Percentiles rank a stretch among this genome's conserved stretches.
Conservation (phyloP, 2,797 vertebrate species). For the Varecia variegata region DNA sequence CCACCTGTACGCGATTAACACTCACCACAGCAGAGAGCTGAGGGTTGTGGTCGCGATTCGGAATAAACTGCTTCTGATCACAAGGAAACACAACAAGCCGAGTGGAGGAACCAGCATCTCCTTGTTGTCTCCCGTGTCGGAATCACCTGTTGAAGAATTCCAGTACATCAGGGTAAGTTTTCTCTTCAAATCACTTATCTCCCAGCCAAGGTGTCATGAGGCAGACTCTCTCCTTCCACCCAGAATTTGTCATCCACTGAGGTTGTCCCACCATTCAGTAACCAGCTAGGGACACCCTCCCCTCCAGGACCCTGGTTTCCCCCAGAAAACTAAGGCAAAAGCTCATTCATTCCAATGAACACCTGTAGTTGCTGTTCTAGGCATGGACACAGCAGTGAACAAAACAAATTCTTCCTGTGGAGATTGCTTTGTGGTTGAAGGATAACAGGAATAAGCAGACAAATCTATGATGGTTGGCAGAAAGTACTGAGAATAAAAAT, state of each 20-base stretch:
- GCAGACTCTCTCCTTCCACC: background rate
- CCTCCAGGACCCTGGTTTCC: background rate
- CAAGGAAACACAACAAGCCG: slow-evolving; percentile 88
- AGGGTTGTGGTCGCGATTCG: slow-evolving; percentile 95
- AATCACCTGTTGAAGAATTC: slow-evolving; percentile 96
- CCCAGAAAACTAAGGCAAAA: background rate
- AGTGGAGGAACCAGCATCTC: slow-evolving; percentile 81
- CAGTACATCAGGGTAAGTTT: slow-evolving; percentile 95
- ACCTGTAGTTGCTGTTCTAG: background rate
- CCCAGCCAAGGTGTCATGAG: background rate
- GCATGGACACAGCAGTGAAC: background rate
- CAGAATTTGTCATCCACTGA: background rate
- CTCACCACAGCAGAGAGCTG: slow-evolving; percentile 94
- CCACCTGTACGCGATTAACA: slow-evolving; percentile 98
- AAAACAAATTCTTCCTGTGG: background rate
- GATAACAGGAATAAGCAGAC: background rate
- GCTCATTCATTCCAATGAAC: background rate
- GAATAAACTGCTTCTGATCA: slow-evolving; percentile 98
- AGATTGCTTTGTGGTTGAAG: background rate
- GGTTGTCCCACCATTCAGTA: background rate
- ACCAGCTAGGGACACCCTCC: background rate
- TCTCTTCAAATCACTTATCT: background rate
- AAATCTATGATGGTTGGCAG: too few species aligned
- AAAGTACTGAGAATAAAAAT: background rate
- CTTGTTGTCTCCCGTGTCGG: slow-evolving; percentile 76